Base-by-base conservation (phyloP, 2,113 vertebrate species). In the Perognathus longimembris region DNA sequence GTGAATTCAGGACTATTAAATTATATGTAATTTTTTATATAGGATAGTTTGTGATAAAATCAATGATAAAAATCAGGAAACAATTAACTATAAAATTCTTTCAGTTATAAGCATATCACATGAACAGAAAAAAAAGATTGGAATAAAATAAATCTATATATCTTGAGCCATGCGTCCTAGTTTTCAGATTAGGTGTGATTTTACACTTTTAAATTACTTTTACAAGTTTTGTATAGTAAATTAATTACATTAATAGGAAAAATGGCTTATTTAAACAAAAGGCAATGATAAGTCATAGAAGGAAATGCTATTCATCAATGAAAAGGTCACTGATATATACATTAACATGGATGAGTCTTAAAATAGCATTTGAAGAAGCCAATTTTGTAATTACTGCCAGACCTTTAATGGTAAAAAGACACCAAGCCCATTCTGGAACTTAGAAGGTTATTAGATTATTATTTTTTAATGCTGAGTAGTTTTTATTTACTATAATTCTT, bases 161-260 rank as follows among this genome's bases (percentile, higher is more conserved):
- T 85, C 26, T 64, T 86, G 34, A 92, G 11, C 59, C 75, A 32
- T 77, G 15, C 50, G 40, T 86, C 30, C 59, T 83, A 40, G 18
- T 64, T 84, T 77, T 76, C 34, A 6, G 34, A 79, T 87, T 93
- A 86, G 71, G 66, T 79, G 7, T 64, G 42, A 77, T 54, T 87
- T 85, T 96, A 73, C 75, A 91, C 61, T 85, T 34, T 88, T 59
- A 15, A 81, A 64, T 93, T 75, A 45, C 14, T 84, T 87, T 42
- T 76, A 24, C 63, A 81, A 24, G 6, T 84, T 66, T 83, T 84
- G 15, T 90, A 81, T 20, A 71, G 21, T 83, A 32, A 92, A 14
- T 71, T 30, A 92, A 73, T 90, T 76, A 57, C 4, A 12, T 61
- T 71, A 71, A 54, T 42, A 89, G 61, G 80, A 69, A 67, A 89